Evolutionary conservation across 2,797 vertebrate genomes (phyloP).

Genomic region (Megalops cyprinoides): DNA sequence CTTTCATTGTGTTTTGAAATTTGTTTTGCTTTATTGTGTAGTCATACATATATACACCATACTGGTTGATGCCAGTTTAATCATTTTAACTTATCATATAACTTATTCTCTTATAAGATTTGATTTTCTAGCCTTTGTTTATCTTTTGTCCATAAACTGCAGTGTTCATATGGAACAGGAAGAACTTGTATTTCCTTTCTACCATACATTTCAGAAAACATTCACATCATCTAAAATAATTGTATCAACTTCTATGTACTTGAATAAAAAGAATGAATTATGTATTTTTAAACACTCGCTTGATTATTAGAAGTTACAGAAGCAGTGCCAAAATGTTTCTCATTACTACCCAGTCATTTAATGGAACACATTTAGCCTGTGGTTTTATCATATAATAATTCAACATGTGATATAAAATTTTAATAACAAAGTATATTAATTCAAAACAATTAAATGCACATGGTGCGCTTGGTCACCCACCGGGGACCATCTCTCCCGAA

Average conservation of each 20-base stretch:
- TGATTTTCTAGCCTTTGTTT: background rate
- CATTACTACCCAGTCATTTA: background rate
- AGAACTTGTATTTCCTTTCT: no score
- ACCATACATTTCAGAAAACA: no score
- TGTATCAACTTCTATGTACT: no score
- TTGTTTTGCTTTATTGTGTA: no score
- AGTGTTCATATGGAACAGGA: background rate
- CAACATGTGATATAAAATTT: background rate
- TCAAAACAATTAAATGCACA: slow-evolving; percentile 21
- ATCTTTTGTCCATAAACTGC: background rate
- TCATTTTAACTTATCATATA: no score
- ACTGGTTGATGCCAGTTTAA: no score
- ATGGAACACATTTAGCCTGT: background rate
- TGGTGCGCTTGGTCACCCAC: background rate
- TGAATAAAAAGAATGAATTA: background rate
- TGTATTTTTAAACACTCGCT: background rate
- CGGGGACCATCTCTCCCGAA: background rate
- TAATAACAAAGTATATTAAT: slow-evolving; percentile 16
- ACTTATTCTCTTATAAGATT: background rate
- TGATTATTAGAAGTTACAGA: background rate
- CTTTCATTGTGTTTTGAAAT: slow-evolving; percentile 1
- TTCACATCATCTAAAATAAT: no score
- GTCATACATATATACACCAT: background rate
- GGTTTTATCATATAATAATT: background rate
- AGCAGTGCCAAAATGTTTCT: background rate